Base-by-base conservation (phyloP, 2,888 invertebrate genomes). In the Eumacrocentrus americanus region DNA sequence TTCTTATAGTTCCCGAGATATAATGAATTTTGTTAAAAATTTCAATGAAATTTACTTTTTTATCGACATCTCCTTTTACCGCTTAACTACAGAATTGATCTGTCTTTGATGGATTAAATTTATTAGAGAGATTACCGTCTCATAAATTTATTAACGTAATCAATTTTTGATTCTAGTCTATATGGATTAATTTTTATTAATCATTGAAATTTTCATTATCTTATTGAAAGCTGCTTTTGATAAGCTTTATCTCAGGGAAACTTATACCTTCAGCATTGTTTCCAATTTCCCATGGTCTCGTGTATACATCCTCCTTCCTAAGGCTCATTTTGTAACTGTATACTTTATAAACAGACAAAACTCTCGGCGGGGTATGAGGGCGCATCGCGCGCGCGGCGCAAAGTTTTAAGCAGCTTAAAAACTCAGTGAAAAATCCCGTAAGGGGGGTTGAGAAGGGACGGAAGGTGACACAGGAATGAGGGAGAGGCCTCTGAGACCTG, bases 361-460 rank as follows among this genome's bases (percentile, higher is more conserved):
- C 54, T 20, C n/a, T 11, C 37, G 20, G 16, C 12, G 22, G 50
- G 14, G 25, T 29, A n/a, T n/a, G 22, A n/a, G 37, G 6, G 6
- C 23, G 47, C 42, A 29, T 29, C 29, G 29, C n/a, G n/a, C 22
- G 29, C 14, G 29, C 16, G 20, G 59, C 47, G 47, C 20, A 47
- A 52, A 60, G 50, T 55, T 60, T 55, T 60, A 55, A 60, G 60
- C 54, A 11, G 60, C 48, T 60, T 60, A 60, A 60, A 60, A 59
- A 60, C 40, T 48, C 40, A 16, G 23, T 7, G 42, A 7, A 40
- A 25, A 22, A 16, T 35, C 38, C 3, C 4, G 38, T 12, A 38
- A 47, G 34, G 11, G 37, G 14, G 51, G 9, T n/a, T n/a, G n/a
- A n/a, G n/a, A n/a, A n/a, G n/a, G n/a, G n/a, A n/a, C 18, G 18